Conservation (phyloP, 2,113 vertebrate genomes). For the Oreochromis tanganicae region DNA sequence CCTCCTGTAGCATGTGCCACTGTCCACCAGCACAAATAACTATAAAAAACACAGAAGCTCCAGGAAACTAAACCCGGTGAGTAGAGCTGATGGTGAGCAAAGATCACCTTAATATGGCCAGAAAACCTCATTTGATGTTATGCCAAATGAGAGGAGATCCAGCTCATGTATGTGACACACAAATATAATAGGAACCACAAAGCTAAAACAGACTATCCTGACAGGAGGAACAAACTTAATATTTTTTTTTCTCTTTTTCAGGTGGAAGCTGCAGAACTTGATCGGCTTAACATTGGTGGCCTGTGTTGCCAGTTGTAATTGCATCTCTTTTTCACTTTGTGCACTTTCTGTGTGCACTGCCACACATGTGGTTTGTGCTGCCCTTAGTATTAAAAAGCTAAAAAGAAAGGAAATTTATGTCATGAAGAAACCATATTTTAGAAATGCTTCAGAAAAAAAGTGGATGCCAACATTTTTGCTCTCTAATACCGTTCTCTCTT, state of each 20-base stretch:
- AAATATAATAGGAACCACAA: rapidly evolving
- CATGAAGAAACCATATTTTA: neutral
- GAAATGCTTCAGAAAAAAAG: neutral
- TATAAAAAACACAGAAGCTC: rapidly evolving
- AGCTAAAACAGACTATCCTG: neutral
- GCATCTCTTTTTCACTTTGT: neutral
- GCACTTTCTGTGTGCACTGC: neutral
- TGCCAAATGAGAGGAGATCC: neutral
- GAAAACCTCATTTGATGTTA: neutral
- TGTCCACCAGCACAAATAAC: neutral
- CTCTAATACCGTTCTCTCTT: neutral
- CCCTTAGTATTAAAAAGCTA: neutral
- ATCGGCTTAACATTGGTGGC: neutral
- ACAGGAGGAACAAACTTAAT: neutral
- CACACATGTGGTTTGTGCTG: neutral
- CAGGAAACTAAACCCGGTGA: neutral
- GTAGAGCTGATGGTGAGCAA: neutral
- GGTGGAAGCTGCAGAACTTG: neutral
- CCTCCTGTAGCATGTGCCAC: neutral
- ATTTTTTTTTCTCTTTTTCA: neutral
- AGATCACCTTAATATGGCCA: neutral
- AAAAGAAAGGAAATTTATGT: neutral
- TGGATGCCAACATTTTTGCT: neutral
- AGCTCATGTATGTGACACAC: neutral
- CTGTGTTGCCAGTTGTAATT: neutral